Percentiles rank a stretch among this genome's conserved stretches.
phyloP scores from a whole-genome alignment of 2,888 invertebrate genomes.

The Opisthograptis luteolata region DNA sequence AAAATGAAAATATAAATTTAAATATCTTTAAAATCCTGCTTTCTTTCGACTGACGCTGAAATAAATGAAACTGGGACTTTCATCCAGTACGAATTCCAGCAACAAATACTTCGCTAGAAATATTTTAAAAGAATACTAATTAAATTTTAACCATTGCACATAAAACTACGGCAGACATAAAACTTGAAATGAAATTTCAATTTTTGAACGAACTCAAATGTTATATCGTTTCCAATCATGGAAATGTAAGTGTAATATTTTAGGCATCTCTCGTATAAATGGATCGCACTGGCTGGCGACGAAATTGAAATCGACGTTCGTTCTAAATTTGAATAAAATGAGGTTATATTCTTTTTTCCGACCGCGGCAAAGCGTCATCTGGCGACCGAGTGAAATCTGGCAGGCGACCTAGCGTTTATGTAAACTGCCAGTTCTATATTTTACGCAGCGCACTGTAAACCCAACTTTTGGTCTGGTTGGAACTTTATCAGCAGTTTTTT shows the following conservation, averaged over 20 bases:
- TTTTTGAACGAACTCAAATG: slow-evolving; percentile 19
- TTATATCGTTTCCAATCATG: slow-evolving; percentile 27
- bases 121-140: background rate
- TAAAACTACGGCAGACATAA: background rate
- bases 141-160: background rate
- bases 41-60: background rate
- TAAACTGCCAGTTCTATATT: slow-evolving; percentile 22
- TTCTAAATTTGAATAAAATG: slow-evolving; percentile 63
- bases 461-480: background rate
- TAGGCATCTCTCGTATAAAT: slow-evolving; percentile 21
- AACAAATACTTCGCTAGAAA: background rate
- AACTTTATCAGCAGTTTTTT: slow-evolving; percentile 3
- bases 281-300: slow-evolving; percentile 20
- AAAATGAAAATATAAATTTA: no score
- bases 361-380: slow-evolving; percentile 34
- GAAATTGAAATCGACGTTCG: slow-evolving; percentile 48
- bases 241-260: slow-evolving; percentile 30
- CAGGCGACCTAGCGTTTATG: slow-evolving; percentile 32
- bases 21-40: no score
- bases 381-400: slow-evolving; percentile 29
- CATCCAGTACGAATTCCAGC: background rate
- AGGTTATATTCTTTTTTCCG: slow-evolving; percentile 48
- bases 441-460: background rate
- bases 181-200: slow-evolving; percentile 4
- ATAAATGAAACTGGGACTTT: background rate